These are phyloP conservation scores for Engystomops pustulosus DNA, from an alignment of 2,113 vertebrate genomes.

Conservation along the genomic window DNA sequence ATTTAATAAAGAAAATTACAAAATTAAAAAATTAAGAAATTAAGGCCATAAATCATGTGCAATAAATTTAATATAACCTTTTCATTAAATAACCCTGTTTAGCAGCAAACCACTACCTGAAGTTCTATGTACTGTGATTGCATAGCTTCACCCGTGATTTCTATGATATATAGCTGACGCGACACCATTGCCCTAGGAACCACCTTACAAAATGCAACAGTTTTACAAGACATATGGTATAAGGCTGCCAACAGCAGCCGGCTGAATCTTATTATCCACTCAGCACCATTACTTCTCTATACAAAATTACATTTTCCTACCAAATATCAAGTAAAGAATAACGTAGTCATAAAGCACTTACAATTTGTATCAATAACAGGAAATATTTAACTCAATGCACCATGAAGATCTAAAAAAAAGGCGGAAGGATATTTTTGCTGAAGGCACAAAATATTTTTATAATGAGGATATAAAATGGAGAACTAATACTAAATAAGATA, in stretches of 20 bases:
- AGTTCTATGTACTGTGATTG: conserved; percentile 54
- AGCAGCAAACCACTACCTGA: conserved; percentile 49
- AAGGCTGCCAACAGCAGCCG: conserved; percentile 68
- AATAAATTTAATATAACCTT: conserved; percentile 58
- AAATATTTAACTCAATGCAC: conserved; percentile 14
- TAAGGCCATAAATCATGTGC: conserved; percentile 58
- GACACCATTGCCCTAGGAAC: conserved; percentile 64
- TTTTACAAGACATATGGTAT: conserved; percentile 72
- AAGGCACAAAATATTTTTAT: background rate
- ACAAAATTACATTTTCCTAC: conserved; percentile 63
- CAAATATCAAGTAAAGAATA: conserved; percentile 63
- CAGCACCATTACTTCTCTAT: conserved; percentile 71
- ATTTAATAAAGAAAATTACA: conserved; percentile 55
- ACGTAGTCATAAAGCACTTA: conserved; percentile 48
- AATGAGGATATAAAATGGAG: background rate
- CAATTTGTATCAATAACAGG: conserved; percentile 33
- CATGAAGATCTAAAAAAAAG: background rate
- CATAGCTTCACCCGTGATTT: conserved; percentile 63
- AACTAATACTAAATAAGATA: background rate
- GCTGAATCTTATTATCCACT: conserved; percentile 80
- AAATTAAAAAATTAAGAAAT: conserved; percentile 58
- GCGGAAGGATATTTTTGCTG: background rate
- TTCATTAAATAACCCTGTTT: conserved; percentile 37
- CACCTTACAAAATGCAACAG: conserved; percentile 68
- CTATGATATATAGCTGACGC: conserved; percentile 65